Conservation (phyloP, 2,888 invertebrate genomes). For the Pedicia rivosa region DNA sequence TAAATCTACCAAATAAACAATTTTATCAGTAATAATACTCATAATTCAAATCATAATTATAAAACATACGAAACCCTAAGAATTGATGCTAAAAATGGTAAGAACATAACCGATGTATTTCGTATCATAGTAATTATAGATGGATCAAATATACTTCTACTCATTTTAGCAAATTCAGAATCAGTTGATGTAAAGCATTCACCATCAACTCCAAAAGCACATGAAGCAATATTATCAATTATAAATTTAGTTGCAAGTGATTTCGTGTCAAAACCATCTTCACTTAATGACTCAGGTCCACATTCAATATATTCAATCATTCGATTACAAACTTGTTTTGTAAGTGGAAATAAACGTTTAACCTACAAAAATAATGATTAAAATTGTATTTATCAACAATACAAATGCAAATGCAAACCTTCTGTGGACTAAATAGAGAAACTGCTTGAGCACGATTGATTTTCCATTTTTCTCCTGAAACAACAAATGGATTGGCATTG, state of each 20-base stretch:
- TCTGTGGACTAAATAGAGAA: neutral
- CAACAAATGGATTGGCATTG: slow-evolving; percentile 5
- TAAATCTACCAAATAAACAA: neutral
- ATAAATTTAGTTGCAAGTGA: slow-evolving; percentile 34
- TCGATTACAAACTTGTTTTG: neutral
- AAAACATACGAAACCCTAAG: neutral
- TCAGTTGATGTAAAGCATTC: slow-evolving; percentile 31
- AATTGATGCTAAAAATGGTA: neutral
- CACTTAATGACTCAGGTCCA: neutral
- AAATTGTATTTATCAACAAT: neutral
- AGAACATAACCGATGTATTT: neutral
- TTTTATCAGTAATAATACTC: neutral
- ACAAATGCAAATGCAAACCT: neutral
- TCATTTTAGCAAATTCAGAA: slow-evolving; percentile 34
- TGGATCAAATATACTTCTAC: slow-evolving; percentile 17
- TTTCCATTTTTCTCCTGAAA: slow-evolving; percentile 8
- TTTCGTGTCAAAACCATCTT: neutral
- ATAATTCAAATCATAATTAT: neutral
- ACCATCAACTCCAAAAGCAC: slow-evolving; percentile 34
- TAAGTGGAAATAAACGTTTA: neutral
- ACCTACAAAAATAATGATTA: neutral
- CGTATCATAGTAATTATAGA: neutral
- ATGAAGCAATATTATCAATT: slow-evolving; percentile 37
- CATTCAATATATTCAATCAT: neutral
- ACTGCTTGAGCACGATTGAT: slow-evolving; percentile 1